Base-by-base conservation (phyloP, 2,797 vertebrate species). In the Philypnodon macrostomus region DNA sequence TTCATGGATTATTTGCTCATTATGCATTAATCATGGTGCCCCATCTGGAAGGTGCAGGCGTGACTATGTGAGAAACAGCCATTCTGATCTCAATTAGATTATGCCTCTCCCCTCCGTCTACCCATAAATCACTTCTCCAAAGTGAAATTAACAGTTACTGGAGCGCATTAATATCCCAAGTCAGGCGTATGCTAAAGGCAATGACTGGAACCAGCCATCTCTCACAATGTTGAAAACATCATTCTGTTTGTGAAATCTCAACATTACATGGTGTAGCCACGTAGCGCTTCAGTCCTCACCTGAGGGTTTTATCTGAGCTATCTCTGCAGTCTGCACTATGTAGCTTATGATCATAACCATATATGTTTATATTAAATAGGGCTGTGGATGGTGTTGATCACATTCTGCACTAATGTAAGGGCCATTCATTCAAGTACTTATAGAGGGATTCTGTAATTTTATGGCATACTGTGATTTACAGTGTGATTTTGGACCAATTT, bases 71-170 rank as follows among this genome's bases (percentile, higher is more conserved):
- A 94, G 84, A 92, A 95, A 93, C 93, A 92, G 91, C 79, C 92
- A 94, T 95, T 95, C 91, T 95, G 93, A 96, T 96, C 95, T 95
- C 95, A 96, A 97, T 98, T 98, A 98, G 93, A 96, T 94, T 91
- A 91, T 91, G 92, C 93, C 93, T 92, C 91, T 91, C 90, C 93
- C 89, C 92, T 87, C 92, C 90, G 91, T 88, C 93, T 91, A 86
- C 91, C 90, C 94, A 97, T 98, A 96, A 97, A 98, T 98, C 95
- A 96, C 95, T 92, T 90, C 90, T 6, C 86, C 91, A 96, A 95
- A 96, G 92, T 94, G 93, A 98, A 96, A 98, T 96, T 94, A 98
- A 97, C 94, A 96, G 93, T 93, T 94, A 96, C 91, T 95, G 94
- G 90, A 95, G 94, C 94, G 91, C 94, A 95, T 95, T 96, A 95